Conservation (phyloP, 2,113 vertebrate species). For the Eulemur macaco region DNA sequence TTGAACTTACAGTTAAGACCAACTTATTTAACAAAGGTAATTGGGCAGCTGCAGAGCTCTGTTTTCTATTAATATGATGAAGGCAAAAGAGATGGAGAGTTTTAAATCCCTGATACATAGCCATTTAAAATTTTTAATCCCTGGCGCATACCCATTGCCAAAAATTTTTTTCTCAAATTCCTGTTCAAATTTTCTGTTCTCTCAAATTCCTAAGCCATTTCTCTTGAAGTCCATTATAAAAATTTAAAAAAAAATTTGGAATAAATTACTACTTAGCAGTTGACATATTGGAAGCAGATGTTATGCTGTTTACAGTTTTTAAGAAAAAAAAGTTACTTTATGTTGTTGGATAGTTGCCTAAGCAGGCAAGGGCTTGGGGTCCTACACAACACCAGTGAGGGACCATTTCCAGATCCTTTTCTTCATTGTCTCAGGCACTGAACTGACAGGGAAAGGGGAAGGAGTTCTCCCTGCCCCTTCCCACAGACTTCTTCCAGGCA, state of each 20-base stretch:
- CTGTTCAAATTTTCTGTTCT: not conserved
- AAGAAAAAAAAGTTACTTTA: not conserved
- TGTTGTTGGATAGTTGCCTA: not conserved
- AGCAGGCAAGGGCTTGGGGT: not conserved
- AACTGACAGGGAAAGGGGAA: not conserved
- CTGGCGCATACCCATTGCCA: not conserved
- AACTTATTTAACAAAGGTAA: not conserved
- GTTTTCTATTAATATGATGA: slow-evolving; percentile 4
- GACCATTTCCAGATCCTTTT: slow-evolving; percentile 10
- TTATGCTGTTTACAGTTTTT: not conserved
- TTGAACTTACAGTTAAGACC: not conserved
- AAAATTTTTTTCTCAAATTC: not conserved
- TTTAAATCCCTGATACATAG: not conserved
- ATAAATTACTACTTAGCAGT: not conserved
- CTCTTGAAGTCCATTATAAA: slow-evolving; percentile 21
- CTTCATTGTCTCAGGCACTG: not conserved
- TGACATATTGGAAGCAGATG: not conserved
- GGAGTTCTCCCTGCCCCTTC: not conserved
- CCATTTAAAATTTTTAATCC: not conserved
- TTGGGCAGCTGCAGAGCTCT: not conserved
- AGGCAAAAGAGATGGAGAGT: not conserved
- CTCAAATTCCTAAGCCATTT: not conserved
- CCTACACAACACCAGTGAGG: not conserved
- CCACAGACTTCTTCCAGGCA: not conserved
- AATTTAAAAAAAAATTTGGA: not conserved